Evolutionary conservation across 2,113 vertebrate species (phyloP), one percentile per base, ranked within the genome.

Genomic region (Ictidomys tridecemlineatus): DNA sequence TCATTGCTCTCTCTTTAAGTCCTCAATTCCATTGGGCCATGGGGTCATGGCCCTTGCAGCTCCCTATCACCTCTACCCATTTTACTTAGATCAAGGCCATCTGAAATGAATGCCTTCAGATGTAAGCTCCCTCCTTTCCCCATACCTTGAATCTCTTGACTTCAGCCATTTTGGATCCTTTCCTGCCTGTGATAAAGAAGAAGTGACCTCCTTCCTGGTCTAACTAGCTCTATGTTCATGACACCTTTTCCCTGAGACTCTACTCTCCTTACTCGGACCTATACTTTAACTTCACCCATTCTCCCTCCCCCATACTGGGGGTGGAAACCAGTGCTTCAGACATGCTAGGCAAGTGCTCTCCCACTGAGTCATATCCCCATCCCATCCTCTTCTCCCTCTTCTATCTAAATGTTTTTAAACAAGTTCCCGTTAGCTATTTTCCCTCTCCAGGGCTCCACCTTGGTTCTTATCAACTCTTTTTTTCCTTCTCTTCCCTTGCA

Each of bases 381-480:
- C 58, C 22, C 58, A 61, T 3, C 58, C 24, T 61, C 22, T 14
- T 24, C 32, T 89, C 67, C 67, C 22, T 77, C 74, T 88, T 24
- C 72, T 20, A 76, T 4, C 28, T 39, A 26, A 88, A 34, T 72
- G 84, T 88, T 94, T 93, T 73, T 74, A 39, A n/a, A 69, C 13
- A 53, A 32, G 34, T 63, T 58, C 82, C 24, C 28, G 10, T 37
- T 58, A 65, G 48, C 45, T 80, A 20, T 32, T 45, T 85, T 9
- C 14, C 56, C 3, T 53, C 72, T 67, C 63, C 18, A 80, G 88
- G 48, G 11, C 84, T 91, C 63, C 1, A 45, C 24, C n/a, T 28
- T 80, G 91, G 67, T 34, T 96, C 65, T 48, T 80, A 18, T 72
- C 51, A 84, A 84, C 45, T 95, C 79, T 56, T 76, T 95, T 58